Conservation (phyloP, 2,888 invertebrate species). For the Agrochola macilenta region DNA sequence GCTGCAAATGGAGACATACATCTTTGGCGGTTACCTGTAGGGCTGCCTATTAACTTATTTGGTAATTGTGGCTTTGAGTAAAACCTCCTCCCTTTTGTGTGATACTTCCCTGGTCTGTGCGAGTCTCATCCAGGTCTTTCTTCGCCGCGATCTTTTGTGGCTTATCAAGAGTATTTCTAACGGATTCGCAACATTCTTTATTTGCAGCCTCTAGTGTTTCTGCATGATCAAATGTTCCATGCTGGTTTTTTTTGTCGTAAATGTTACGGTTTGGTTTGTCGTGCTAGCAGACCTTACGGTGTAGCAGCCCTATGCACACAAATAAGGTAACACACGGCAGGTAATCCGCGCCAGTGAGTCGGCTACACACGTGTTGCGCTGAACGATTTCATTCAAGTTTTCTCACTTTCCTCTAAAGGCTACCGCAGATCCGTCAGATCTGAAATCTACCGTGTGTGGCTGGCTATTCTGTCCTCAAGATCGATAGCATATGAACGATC, state of each 20-base stretch:
- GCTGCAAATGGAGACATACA: constrained; percentile 10
- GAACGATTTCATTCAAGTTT: constrained; percentile 23
- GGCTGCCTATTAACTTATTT: neutral
- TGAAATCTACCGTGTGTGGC: neutral
- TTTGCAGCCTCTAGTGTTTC: neutral
- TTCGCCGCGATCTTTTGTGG: neutral
- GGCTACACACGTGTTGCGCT: constrained; percentile 54
- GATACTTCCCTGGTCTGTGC: too few species aligned
- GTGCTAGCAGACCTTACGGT: neutral
- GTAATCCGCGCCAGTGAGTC: constrained; percentile 24
- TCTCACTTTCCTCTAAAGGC: neutral
- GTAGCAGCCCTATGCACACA: constrained; percentile 7
- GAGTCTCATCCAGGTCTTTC: too few species aligned
- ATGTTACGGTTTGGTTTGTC: neutral
- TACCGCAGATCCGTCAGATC: neutral
- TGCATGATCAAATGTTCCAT: neutral
- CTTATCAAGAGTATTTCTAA: neutral
- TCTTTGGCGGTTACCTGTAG: constrained; percentile 15
- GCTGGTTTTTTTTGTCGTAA: neutral
- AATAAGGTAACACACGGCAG: constrained; percentile 34
- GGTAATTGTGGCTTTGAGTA: too few species aligned
- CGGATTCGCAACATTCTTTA: neutral
- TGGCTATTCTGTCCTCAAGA: too few species aligned
- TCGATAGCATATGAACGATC: neutral
- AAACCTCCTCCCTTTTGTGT: too few species aligned